These are phyloP conservation scores for Sceliomorpha sp. DNA, from an alignment of 2,888 invertebrate species.

Conservation along the genomic window DNA sequence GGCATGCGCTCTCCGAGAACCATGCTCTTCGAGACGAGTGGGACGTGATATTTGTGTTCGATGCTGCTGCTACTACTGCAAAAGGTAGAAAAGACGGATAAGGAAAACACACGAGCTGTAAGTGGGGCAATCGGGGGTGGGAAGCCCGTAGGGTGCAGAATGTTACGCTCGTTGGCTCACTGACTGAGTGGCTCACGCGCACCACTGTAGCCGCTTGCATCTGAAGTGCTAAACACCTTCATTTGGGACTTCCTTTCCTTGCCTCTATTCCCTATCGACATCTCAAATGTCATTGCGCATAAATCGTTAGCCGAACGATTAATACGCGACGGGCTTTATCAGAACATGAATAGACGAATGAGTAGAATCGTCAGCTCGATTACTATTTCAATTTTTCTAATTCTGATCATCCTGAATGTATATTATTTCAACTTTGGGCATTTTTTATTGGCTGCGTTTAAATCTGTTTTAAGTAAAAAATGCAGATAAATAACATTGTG, in stretches of 20 bases:
- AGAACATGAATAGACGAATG: not conserved
- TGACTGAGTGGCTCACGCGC: slow-evolving; percentile 40
- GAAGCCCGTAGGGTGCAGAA: slow-evolving; percentile 74
- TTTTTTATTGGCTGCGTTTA: no score
- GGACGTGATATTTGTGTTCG: slow-evolving; percentile 25
- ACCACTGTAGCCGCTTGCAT: slow-evolving; percentile 42
- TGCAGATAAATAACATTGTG: no score
- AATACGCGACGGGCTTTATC: no score
- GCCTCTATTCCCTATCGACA: slow-evolving; percentile 23
- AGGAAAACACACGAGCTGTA: slow-evolving; percentile 68
- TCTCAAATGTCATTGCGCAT: slow-evolving; percentile 18
- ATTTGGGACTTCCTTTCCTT: slow-evolving; percentile 26
- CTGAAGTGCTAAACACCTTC: slow-evolving; percentile 51
- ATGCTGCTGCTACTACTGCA: slow-evolving; percentile 33
- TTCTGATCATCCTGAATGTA: no score
- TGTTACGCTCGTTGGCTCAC: slow-evolving; percentile 62
- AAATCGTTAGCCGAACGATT: slow-evolving; percentile 8
- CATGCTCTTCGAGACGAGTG: slow-evolving; percentile 17
- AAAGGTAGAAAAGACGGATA: slow-evolving; percentile 56
- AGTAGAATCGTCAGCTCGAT: slow-evolving; percentile 5
- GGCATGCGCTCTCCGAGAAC: no score
- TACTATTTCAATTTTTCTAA: no score
- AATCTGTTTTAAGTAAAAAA: no score
- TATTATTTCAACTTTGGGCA: no score
- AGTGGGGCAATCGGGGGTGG: slow-evolving; percentile 76